Conservation (phyloP, 2,888 invertebrate species). For the Drosophila sordidapex region DNA sequence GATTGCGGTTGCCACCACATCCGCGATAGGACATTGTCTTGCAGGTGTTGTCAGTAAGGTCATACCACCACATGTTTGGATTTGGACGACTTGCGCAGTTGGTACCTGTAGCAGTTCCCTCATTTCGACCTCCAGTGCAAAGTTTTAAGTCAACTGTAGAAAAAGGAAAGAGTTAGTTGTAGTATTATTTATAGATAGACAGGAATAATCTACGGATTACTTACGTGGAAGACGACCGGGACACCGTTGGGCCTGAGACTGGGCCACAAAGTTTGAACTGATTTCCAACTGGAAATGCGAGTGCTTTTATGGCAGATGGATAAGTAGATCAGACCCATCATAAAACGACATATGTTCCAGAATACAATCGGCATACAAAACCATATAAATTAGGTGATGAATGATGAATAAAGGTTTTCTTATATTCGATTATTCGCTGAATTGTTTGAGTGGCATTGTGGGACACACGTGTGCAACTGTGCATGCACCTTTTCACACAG, state of each 20-base stretch:
- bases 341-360: background rate
- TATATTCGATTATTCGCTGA: background rate
- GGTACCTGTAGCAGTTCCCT: background rate
- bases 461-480: background rate
- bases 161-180: too few relatives aligned
- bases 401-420: background rate
- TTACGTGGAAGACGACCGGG: background rate
- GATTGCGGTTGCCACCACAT: constrained; percentile 25
- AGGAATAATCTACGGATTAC: background rate
- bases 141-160: background rate
- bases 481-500: background rate
- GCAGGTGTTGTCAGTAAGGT: background rate
- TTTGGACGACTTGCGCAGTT: background rate
- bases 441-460: background rate
- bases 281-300: background rate
- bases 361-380: background rate
- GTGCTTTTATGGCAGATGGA: constrained; percentile 18
- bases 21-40: constrained; percentile 1
- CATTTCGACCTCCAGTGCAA: background rate
- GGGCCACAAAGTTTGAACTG: constrained; percentile 34
- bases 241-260: constrained; percentile 20
- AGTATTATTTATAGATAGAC: background rate
- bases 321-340: background rate
- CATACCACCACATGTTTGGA: constrained; percentile 32
- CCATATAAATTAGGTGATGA: background rate